A percentile compares a stretch with the other conserved stretches of the same genome.
phyloP scores from a whole-genome alignment of 2,113 vertebrate species.

The Daboia siamensis region DNA sequence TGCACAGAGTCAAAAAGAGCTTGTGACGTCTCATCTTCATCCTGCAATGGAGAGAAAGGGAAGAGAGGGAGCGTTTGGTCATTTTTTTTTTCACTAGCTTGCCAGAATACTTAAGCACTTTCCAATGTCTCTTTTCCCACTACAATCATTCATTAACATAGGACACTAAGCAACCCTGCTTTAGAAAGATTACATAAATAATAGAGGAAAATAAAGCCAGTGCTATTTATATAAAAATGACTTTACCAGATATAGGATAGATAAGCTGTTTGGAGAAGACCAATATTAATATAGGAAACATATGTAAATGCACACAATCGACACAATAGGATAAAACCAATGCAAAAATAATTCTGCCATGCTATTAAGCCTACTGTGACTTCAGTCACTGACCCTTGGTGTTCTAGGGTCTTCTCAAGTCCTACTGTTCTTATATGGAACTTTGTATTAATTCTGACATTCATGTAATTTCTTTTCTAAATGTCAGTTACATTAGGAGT shows the following conservation, averaged over 20 bases:
- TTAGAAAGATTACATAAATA: background rate
- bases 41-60: conserved; percentile 70
- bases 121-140: background rate
- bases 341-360: background rate
- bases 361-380: background rate
- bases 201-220: background rate
- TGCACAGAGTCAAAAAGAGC: conserved; percentile 95
- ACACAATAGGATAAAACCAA: background rate
- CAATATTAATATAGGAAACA: background rate
- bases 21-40: conserved; percentile 99
- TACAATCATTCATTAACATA: background rate
- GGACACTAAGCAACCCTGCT: background rate
- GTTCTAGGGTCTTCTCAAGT: background rate
- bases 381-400: background rate
- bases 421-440: background rate
- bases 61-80: conserved; percentile 13
- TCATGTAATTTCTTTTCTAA: background rate
- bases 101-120: background rate
- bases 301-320: background rate
- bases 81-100: background rate
- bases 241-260: background rate
- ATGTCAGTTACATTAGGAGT: background rate
- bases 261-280: background rate
- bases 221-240: background rate
- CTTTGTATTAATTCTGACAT: background rate